phyloP scores from a whole-genome alignment of 2,797 vertebrate genomes.

The Fistularia commersonii region DNA sequence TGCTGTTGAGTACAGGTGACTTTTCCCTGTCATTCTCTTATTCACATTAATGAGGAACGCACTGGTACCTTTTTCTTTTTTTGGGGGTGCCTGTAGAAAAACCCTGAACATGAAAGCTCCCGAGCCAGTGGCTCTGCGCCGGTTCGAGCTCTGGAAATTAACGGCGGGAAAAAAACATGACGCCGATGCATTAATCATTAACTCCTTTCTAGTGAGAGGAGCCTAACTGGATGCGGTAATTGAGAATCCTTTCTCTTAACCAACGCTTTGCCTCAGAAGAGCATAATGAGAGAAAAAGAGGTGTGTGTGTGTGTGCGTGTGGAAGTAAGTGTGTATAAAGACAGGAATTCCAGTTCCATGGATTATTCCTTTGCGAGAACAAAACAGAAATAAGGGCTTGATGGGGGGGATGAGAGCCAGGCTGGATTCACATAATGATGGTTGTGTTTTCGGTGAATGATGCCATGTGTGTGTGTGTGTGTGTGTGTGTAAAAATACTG shows the following conservation, averaged over 20 bases:
- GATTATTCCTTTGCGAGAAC: neutral
- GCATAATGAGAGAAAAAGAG: constrained; percentile 10
- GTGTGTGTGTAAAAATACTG: neutral
- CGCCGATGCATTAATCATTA: constrained; percentile 17
- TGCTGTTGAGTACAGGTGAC: neutral
- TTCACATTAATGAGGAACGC: neutral
- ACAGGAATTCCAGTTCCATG: neutral
- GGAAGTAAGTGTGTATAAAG: constrained; percentile 2
- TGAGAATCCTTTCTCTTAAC: constrained; percentile 22
- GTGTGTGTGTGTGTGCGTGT: constrained; percentile 3
- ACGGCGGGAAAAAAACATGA: constrained; percentile 10
- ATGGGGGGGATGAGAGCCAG: neutral
- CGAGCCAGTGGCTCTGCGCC: neutral
- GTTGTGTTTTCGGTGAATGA: neutral
- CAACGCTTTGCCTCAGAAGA: constrained; percentile 20
- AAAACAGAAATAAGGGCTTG: neutral
- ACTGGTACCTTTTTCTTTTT: no score
- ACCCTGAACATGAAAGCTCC: neutral
- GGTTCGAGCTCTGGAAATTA: constrained; percentile 10
- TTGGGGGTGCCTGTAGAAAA: no score
- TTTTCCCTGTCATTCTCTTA: neutral
- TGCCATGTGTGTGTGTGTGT: no score
- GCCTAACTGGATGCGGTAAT: constrained; percentile 15
- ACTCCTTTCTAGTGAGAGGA: constrained; percentile 2
- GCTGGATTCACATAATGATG: neutral